Conservation (phyloP, 2,888 invertebrate species). For the Antheraea assamensis region DNA sequence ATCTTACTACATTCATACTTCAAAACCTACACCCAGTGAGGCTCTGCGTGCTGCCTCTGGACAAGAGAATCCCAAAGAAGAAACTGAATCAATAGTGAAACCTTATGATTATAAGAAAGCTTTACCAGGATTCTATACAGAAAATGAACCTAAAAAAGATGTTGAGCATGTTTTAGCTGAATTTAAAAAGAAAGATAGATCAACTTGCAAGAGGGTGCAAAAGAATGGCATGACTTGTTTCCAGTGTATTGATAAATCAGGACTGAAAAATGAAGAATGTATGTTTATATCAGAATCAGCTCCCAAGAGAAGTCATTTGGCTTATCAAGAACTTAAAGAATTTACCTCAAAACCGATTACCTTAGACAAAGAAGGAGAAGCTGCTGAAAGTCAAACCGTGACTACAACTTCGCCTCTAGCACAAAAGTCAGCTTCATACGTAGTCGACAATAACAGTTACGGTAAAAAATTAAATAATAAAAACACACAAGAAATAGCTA, state of each 20-base stretch:
- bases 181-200: slow-evolving; percentile 87
- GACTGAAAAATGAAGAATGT: slow-evolving; percentile 89
- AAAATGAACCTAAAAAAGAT: slow-evolving; percentile 83
- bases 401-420: slow-evolving; percentile 62
- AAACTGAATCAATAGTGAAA: slow-evolving; percentile 53
- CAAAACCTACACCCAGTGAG: slow-evolving; percentile 68
- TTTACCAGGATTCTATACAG: slow-evolving; percentile 75
- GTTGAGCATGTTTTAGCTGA: slow-evolving; percentile 88
- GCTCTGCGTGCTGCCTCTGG: slow-evolving; percentile 57
- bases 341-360: slow-evolving; percentile 77
- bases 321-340: slow-evolving; percentile 86
- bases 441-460: slow-evolving; percentile 61
- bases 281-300: slow-evolving; percentile 88
- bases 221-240: slow-evolving; percentile 90
- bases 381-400: slow-evolving; percentile 68
- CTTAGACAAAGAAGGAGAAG: slow-evolving; percentile 57
- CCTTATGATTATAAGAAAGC: slow-evolving; percentile 75
- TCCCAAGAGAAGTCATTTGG: slow-evolving; percentile 84
- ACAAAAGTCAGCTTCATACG: slow-evolving; percentile 67
- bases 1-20: slow-evolving; percentile 64
- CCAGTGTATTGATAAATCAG: slow-evolving; percentile 86
- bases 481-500: slow-evolving; percentile 56
- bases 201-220: slow-evolving; percentile 86
- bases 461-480: slow-evolving; percentile 72
- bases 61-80: slow-evolving; percentile 65